A percentile compares a stretch with the other conserved stretches of the same genome.
Conservation (phyloP, 2,113 vertebrate species). For the Capra hircus region DNA sequence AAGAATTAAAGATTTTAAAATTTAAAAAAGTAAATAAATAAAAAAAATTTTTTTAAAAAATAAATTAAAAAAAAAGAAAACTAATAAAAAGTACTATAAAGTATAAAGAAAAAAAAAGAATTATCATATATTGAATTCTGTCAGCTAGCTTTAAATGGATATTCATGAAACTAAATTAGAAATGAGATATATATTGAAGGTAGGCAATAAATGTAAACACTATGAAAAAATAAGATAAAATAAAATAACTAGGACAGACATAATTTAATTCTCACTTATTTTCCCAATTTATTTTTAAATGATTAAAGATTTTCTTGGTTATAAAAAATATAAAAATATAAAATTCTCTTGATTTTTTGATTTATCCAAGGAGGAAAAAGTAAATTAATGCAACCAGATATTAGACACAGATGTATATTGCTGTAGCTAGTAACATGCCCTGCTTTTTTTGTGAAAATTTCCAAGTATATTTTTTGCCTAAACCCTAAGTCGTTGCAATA, state of each 20-base stretch:
- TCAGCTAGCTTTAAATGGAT: too few species aligned
- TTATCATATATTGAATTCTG: too few species aligned
- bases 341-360: not conserved
- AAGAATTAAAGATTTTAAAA: too few species aligned
- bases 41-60: too few species aligned
- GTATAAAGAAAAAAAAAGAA: too few species aligned
- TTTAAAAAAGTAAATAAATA: too few species aligned
- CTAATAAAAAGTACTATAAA: too few species aligned
- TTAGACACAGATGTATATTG: not conserved
- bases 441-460: not conserved
- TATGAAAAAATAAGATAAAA: too few species aligned
- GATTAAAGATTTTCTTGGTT: not conserved
- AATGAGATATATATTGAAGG: too few species aligned
- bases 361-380: not conserved
- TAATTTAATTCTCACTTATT: not conserved
- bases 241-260: not conserved
- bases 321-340: not conserved
- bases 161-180: too few species aligned
- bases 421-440: not conserved
- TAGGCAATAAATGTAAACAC: too few species aligned
- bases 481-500: not conserved
- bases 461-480: not conserved
- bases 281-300: conserved; percentile 2
- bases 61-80: too few species aligned
- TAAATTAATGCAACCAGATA: not conserved